Evolutionary conservation across 35 echinoderm and acorn worm genomes (phyloP).

Genomic region (Strongylocentrotus purpuratus): DNA sequence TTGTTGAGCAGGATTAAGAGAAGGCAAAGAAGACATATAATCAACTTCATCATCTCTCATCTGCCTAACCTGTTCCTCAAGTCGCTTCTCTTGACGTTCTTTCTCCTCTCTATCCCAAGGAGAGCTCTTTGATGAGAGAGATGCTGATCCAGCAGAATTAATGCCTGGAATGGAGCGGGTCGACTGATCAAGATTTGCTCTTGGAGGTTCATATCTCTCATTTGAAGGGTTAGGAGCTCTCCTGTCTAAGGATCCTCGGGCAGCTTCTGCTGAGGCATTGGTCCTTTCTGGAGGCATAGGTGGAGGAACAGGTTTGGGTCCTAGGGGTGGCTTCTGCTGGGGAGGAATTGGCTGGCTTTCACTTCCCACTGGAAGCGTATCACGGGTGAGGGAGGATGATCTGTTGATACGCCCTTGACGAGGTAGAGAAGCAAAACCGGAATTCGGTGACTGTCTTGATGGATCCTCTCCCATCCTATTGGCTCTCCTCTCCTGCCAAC

Average conservation of each 20-base stretch:
- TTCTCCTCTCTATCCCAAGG: conserved; percentile 83
- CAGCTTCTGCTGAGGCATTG: conserved; percentile 21
- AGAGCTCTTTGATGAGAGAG: conserved; percentile 41
- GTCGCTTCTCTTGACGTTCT: conserved; percentile 65
- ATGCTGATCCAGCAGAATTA: neutral
- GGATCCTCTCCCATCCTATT: conserved; percentile 33
- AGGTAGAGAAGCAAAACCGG: conserved; percentile 78
- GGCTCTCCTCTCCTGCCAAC: conserved; percentile 29
- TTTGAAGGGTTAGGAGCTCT: conserved; percentile 3
- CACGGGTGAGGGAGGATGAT: conserved; percentile 60
- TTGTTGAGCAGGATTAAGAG: conserved; percentile 79
- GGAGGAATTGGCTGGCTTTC: conserved; percentile 65
- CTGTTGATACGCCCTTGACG: conserved; percentile 83
- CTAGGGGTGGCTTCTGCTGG: conserved; percentile 69
- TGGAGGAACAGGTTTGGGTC: conserved; percentile 73
- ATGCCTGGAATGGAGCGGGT: neutral
- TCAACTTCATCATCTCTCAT: conserved; percentile 73
- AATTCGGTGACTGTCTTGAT: conserved; percentile 22
- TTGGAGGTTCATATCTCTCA: conserved; percentile 43
- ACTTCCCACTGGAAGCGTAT: conserved; percentile 34
- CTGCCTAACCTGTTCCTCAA: conserved; percentile 69
- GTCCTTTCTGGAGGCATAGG: conserved; percentile 66
- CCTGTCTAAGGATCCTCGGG: neutral
- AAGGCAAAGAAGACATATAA: conserved; percentile 54
- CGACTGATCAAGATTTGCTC: neutral